A percentile compares a stretch with the other conserved stretches of the same genome.
phyloP scores from a whole-genome alignment of 2,113 vertebrate genomes.

The Nothobranchius kuhntae region DNA sequence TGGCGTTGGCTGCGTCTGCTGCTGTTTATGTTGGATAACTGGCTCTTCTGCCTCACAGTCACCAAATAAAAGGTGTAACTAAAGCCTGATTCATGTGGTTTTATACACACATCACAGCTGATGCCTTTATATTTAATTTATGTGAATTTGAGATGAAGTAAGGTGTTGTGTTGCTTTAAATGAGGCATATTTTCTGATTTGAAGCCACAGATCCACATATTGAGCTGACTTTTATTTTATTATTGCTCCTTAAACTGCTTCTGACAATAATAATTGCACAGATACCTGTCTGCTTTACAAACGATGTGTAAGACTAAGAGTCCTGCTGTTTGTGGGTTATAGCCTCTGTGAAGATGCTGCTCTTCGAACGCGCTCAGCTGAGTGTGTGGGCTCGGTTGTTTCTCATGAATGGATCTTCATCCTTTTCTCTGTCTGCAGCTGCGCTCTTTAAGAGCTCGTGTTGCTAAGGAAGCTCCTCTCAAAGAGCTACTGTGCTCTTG shows the following conservation, averaged over 20 bases:
- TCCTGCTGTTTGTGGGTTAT: constrained; percentile 16
- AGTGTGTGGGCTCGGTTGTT: constrained; percentile 30
- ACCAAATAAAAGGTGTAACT: too few species aligned
- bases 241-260: too few species aligned
- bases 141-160: too few species aligned
- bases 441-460: constrained; percentile 53
- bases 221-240: too few species aligned
- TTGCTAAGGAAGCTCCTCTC: constrained; percentile 72
- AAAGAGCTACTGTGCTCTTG: constrained; percentile 61
- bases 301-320: constrained; percentile 12
- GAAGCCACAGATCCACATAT: too few species aligned
- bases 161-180: too few species aligned
- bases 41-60: too few species aligned
- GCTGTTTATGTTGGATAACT: neutral
- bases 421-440: constrained; percentile 57
- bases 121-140: too few species aligned
- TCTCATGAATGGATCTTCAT: constrained; percentile 66
- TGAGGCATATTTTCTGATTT: too few species aligned
- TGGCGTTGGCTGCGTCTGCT: constrained; percentile 29
- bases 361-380: neutral
- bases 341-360: constrained; percentile 2
- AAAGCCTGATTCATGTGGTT: too few species aligned
- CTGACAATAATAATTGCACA: neutral
- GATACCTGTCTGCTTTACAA: neutral
- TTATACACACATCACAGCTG: too few species aligned